Evolutionary conservation across 2,113 vertebrate species (phyloP), one percentile per base, ranked within the genome.

Genomic region (Hemichromis elongatus): DNA sequence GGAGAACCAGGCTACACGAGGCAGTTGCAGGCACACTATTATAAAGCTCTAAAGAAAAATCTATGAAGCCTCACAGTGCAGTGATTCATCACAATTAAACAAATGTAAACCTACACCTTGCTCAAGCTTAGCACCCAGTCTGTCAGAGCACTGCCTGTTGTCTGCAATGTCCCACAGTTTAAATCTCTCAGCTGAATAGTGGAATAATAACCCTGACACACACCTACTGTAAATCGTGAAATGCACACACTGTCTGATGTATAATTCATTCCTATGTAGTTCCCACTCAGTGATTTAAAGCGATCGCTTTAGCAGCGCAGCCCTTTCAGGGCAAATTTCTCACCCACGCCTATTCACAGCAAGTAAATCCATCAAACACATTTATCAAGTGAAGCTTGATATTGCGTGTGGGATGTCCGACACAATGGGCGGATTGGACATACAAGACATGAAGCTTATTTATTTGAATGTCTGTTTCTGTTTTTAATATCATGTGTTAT

Each of bases 31-130:
- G 82, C 68, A 85, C 53, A 77, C 3, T 52, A 52, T 80, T 57
- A 70, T 21, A 42, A 50, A 83, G 50, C 42, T 52, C 80, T 40
- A 19, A 52, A 59, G 8, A 73, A 28, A 37, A 63, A 33, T 33
- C 30, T 50, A 54, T 3, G 40, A n/a, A n/a, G 55, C 79, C 40
- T 42, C 19, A 30, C 56, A 73, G 73, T 18, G 11, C 33, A 59
- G 87, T 2, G 66, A 92, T 95, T 88, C 61, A 45, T 92, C 91
- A 90, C 83, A 86, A 88, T 89, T 91, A 90, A 82, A 77, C 35
- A n/a, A 52, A 68, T 87, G 86, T 92, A 92, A 93, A 93, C 89
- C 77, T 79, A 88, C 87, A 86, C 50, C 14, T 52, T 42, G 30
- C 54, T 66, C 83, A 88, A 88, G 82, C 73, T 26, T 73, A 90